A percentile compares a stretch with the other conserved stretches of the same genome.
These are phyloP conservation scores for Podotricha telesiphe DNA, from an alignment of 2,888 invertebrate species.

Conservation along the genomic window DNA sequence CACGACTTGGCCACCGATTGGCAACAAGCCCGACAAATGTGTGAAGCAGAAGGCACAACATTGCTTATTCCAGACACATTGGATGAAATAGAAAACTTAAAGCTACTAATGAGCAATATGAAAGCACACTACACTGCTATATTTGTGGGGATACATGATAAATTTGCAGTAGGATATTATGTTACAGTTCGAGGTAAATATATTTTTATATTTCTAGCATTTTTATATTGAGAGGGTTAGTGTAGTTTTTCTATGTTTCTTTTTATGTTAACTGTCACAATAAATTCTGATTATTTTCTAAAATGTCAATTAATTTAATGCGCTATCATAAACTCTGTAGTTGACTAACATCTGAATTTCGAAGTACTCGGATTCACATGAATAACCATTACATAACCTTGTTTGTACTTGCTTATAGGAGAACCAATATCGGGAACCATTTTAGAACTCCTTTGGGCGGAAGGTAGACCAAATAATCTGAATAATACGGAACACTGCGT, in stretches of 20 bases:
- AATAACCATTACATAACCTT: not conserved
- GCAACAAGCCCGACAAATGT: constrained; percentile 59
- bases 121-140: constrained; percentile 59
- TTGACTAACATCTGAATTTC: too few species aligned
- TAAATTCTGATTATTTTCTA: too few species aligned
- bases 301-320: too few species aligned
- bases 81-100: constrained; percentile 60
- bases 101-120: constrained; percentile 61
- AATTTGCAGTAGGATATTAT: constrained; percentile 56
- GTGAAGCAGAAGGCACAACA: constrained; percentile 58
- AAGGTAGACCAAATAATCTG: constrained; percentile 56
- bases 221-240: not conserved
- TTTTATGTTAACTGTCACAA: too few species aligned
- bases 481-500: constrained; percentile 58
- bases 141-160: constrained; percentile 60
- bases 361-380: not conserved
- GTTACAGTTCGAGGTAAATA: constrained; percentile 56
- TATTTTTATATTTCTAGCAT: not conserved
- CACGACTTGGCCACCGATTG: constrained; percentile 59
- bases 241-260: too few species aligned
- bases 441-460: constrained; percentile 58
- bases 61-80: constrained; percentile 56
- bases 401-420: constrained; percentile 44
- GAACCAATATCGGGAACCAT: constrained; percentile 55
- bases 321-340: too few species aligned